Evolutionary conservation across 2,797 vertebrate species (phyloP).

Genomic region (Arremon brunneinucha): DNA sequence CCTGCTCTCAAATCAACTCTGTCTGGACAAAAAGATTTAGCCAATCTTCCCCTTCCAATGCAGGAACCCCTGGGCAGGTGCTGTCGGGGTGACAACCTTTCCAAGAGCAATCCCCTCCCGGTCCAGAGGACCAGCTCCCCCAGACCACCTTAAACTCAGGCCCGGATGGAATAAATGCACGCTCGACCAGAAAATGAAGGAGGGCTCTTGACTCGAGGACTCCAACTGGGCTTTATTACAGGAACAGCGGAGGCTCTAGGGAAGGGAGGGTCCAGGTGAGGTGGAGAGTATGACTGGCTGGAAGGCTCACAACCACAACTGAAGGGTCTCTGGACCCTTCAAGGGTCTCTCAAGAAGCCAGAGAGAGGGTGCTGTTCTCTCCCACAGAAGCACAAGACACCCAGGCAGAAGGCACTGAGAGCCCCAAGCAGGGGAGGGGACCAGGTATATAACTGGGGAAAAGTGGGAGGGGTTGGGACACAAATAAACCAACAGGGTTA

Average conservation of each 20-base stretch:
- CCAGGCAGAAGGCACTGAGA: neutral
- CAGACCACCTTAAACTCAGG: neutral
- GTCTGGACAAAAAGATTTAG: neutral
- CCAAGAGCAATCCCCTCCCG: rapidly evolving
- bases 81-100: neutral
- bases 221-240: neutral
- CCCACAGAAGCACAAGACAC: neutral
- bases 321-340: neutral
- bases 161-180: neutral
- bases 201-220: neutral
- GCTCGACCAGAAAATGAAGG: neutral
- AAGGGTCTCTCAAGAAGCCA: neutral
- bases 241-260: neutral
- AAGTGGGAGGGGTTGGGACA: neutral
- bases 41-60: neutral
- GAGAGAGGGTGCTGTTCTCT: neutral
- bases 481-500: neutral
- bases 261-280: neutral
- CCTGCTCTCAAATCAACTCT: neutral
- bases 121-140: neutral
- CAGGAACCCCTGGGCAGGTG: neutral
- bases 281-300: neutral
- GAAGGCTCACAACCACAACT: neutral
- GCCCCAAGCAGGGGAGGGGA: neutral
- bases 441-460: neutral